phyloP scores from a whole-genome alignment of 2,888 invertebrate genomes.

The Chorisops tibialis region DNA sequence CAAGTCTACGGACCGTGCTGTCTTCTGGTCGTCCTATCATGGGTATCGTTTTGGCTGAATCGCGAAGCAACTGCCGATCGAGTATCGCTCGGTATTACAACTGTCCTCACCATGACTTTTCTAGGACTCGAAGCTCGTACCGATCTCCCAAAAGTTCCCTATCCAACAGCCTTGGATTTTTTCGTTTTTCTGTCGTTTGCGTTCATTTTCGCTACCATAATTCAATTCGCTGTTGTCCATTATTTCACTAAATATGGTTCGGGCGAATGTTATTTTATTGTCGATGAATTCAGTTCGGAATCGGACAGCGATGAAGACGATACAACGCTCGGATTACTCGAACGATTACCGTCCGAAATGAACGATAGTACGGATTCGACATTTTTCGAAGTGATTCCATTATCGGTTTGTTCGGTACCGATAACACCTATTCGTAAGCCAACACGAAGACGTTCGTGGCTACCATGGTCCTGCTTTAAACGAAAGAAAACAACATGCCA shows the following conservation, averaged over 20 bases:
- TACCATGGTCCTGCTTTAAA: constrained; percentile 28
- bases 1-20: constrained; percentile 85
- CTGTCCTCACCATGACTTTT: constrained; percentile 82
- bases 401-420: constrained; percentile 59
- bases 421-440: constrained; percentile 38
- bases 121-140: constrained; percentile 75
- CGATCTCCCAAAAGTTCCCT: constrained; percentile 79
- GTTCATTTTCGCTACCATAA: constrained; percentile 76
- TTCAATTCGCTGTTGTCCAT: constrained; percentile 81
- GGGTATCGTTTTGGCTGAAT: constrained; percentile 85
- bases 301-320: constrained; percentile 56
- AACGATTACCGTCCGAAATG: constrained; percentile 40
- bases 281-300: constrained; percentile 59
- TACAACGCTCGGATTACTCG: constrained; percentile 29
- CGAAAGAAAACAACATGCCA: constrained; percentile 28
- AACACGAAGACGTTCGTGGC: constrained; percentile 8
- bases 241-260: constrained; percentile 82
- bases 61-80: constrained; percentile 78
- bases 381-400: constrained; percentile 62
- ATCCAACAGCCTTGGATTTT: constrained; percentile 81
- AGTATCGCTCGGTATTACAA: constrained; percentile 77
- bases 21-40: constrained; percentile 77
- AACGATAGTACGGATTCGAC: constrained; percentile 47
- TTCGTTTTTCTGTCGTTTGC: constrained; percentile 79
- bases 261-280: constrained; percentile 72